Conservation (phyloP, 1,140 invertebrate species). For the Elymnias hypermnestra region DNA sequence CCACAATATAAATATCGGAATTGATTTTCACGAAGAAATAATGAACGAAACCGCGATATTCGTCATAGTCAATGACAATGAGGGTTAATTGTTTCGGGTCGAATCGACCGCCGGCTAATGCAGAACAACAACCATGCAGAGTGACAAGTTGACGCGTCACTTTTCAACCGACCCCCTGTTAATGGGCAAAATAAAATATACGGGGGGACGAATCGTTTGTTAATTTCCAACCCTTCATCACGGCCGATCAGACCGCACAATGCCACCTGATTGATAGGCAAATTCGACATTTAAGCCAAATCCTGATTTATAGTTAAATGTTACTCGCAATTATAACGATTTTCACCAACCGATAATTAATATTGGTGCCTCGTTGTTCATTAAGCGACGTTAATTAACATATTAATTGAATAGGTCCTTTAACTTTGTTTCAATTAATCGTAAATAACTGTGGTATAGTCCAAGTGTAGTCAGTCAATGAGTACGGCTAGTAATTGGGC, state of each 20-base stretch:
- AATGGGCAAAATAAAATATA: slow-evolving; percentile 11
- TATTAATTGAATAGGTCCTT: too few species aligned
- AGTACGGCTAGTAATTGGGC: too few species aligned
- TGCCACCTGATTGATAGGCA: slow-evolving; percentile 15
- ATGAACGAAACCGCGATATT: not conserved
- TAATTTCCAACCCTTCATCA: slow-evolving; percentile 16
- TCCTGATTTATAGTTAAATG: slow-evolving; percentile 19
- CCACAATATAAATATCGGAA: too few species aligned
- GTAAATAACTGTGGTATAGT: too few species aligned
- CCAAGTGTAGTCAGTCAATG: too few species aligned
- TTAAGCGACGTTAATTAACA: too few species aligned
- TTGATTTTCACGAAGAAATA: too few species aligned
- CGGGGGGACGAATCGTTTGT: slow-evolving; percentile 6
- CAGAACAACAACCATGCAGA: slow-evolving; percentile 1
- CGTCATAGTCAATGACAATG: not conserved
- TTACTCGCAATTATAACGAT: slow-evolving; percentile 8
- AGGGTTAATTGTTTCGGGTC: slow-evolving; percentile 1
- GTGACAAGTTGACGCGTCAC: slow-evolving; percentile 12
- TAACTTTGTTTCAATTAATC: too few species aligned
- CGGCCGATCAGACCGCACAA: slow-evolving; percentile 10
- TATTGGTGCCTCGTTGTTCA: slow-evolving; percentile 7
- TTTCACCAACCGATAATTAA: slow-evolving; percentile 9
- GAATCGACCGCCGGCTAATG: slow-evolving; percentile 7
- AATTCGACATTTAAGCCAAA: slow-evolving; percentile 17
- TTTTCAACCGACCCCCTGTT: slow-evolving; percentile 7